Percentiles rank a stretch among this genome's conserved stretches.
Evolutionary conservation across 2,888 invertebrate genomes (phyloP).

Genomic region (Pammene aurita): DNA sequence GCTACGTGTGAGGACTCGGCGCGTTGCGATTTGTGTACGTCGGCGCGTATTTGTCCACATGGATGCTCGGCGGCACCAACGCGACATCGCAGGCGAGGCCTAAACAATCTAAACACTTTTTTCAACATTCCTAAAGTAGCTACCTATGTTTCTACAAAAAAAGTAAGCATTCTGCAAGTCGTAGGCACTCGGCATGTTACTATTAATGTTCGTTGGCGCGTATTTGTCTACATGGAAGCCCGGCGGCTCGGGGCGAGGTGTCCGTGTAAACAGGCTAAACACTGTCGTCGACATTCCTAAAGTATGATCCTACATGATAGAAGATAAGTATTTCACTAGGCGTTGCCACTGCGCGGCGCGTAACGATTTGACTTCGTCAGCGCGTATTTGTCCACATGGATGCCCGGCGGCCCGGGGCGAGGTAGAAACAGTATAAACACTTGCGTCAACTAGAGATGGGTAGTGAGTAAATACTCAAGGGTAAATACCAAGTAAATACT

Average conservation of each 20-base stretch:
- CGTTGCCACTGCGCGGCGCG: too few species aligned
- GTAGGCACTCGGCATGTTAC: not conserved
- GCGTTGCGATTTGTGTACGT: constrained; percentile 6
- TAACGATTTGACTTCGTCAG: constrained; percentile 3
- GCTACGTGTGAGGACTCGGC: not conserved
- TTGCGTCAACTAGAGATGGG: too few species aligned
- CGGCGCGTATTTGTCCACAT: constrained; percentile 23
- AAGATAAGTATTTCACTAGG: too few species aligned
- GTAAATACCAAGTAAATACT: too few species aligned
- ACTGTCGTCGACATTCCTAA: not conserved
- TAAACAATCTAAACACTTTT: not conserved
- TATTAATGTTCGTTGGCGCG: constrained; percentile 13
- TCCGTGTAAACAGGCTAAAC: not conserved
- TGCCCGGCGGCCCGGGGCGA: not conserved
- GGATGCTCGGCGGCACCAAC: not conserved
- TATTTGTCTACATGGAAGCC: constrained; percentile 15
- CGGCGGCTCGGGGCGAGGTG: not conserved
- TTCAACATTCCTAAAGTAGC: too few species aligned
- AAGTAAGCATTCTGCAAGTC: too few species aligned
- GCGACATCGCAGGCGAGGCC: not conserved
- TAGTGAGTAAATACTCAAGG: too few species aligned
- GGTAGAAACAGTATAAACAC: not conserved
- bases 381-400: constrained; percentile 22
- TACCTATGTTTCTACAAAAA: too few species aligned
- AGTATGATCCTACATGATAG: too few species aligned